Evolutionary conservation across 2,113 vertebrate genomes (phyloP).

Genomic region (Tilapia sparmanii): DNA sequence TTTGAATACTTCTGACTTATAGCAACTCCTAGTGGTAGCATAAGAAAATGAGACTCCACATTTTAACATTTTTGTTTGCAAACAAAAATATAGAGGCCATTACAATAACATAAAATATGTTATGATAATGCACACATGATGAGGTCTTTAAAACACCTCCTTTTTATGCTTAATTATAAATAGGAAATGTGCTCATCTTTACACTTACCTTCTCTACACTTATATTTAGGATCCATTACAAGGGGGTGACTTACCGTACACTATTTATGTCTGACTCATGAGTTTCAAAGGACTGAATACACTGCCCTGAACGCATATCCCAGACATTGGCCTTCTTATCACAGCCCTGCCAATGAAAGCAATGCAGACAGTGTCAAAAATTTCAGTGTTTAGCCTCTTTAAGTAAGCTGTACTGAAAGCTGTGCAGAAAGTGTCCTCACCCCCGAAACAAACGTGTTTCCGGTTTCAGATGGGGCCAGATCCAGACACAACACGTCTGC

Average conservation of each 20-base stretch:
- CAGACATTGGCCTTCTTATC: conserved; percentile 98
- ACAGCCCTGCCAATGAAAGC: conserved; percentile 77
- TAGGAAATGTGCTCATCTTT: neutral
- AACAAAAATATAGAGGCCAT: neutral
- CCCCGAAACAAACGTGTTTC: conserved; percentile 97
- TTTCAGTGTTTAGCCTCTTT: neutral
- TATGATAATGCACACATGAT: neutral
- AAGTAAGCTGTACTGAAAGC: neutral
- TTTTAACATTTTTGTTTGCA: neutral
- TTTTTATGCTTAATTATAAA: neutral
- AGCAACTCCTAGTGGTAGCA: neutral
- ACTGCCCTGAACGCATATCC: conserved; percentile 98
- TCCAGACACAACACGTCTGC: conserved; percentile 96
- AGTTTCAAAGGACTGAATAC: conserved; percentile 96
- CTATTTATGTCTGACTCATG: conserved; percentile 98
- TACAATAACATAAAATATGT: neutral
- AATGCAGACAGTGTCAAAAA: neutral
- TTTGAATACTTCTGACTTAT: neutral
- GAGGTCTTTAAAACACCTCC: neutral
- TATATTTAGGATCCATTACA: neutral
- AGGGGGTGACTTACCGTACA: conserved; percentile 77
- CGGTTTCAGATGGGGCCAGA: conserved; percentile 94
- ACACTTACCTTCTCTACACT: neutral
- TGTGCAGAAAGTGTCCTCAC: conserved; percentile 64
- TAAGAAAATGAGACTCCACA: neutral